Conservation (phyloP, 2,888 invertebrate genomes). For the Galerucella pusilla region DNA sequence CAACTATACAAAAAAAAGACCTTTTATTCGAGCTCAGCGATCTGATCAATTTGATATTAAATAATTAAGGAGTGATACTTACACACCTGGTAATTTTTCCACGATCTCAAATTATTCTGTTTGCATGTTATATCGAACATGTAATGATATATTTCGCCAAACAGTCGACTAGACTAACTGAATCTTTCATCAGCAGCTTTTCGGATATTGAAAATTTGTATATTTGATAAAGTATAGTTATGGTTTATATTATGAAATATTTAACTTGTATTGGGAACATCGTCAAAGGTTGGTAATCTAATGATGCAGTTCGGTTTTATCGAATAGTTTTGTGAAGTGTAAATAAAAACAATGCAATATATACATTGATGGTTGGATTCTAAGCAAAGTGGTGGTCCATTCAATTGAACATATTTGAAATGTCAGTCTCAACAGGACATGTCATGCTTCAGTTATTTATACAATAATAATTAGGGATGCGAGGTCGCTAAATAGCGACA, state of each 20-base stretch:
- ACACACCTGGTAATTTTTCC: conserved; percentile 41
- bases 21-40: conserved; percentile 25
- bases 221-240: conserved; percentile 24
- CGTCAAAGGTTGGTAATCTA: background rate
- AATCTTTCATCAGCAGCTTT: conserved; percentile 32
- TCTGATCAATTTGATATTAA: conserved; percentile 38
- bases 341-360: background rate
- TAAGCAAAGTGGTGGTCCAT: too few species aligned
- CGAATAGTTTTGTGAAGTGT: background rate
- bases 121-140: conserved; percentile 43
- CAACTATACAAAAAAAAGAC: conserved; percentile 17
- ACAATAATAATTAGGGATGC: too few species aligned
- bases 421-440: too few species aligned
- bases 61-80: conserved; percentile 38
- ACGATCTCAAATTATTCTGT: conserved; percentile 46
- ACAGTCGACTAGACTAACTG: conserved; percentile 35
- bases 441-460: too few species aligned
- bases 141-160: conserved; percentile 44
- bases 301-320: background rate
- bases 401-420: too few species aligned
- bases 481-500: too few species aligned
- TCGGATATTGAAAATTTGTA: conserved; percentile 32
- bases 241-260: background rate
- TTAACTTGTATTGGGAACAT: background rate
- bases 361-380: too few species aligned